Percentiles rank a stretch among this genome's conserved stretches.
These are phyloP conservation scores for Gallinago nigripennis DNA, from an alignment of 2,797 vertebrate species.

Conservation along the genomic window DNA sequence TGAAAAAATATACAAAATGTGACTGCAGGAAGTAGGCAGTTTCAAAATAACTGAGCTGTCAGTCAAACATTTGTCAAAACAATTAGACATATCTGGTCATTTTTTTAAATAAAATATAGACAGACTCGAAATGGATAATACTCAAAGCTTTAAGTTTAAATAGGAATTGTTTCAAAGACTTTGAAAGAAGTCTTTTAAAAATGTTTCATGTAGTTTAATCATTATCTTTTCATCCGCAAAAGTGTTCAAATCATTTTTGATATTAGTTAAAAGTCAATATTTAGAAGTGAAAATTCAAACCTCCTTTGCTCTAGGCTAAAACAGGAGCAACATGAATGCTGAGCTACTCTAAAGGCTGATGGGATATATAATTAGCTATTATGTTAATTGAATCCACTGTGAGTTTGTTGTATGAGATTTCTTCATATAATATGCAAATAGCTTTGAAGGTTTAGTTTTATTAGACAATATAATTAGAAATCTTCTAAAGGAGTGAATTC, in stretches of 20 bases:
- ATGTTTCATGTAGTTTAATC: constrained; percentile 65
- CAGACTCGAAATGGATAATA: not conserved
- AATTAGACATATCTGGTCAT: not conserved
- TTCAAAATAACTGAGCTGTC: constrained; percentile 52
- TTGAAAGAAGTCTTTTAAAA: constrained; percentile 51
- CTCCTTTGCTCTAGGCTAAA: constrained; percentile 78
- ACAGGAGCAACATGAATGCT: constrained; percentile 79
- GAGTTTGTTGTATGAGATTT: constrained; percentile 81
- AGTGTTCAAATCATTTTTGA: constrained; percentile 73
- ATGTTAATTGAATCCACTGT: constrained; percentile 85
- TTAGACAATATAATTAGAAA: constrained; percentile 88
- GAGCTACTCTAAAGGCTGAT: constrained; percentile 82
- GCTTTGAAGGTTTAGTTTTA: constrained; percentile 82
- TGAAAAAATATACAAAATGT: constrained; percentile 37
- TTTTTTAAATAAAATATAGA: not conserved
- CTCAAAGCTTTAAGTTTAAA: constrained; percentile 1
- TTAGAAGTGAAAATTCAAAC: constrained; percentile 77
- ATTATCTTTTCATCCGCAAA: constrained; percentile 74
- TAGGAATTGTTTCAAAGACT: constrained; percentile 30
- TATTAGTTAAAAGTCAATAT: constrained; percentile 82
- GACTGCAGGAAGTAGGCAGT: constrained; percentile 2
- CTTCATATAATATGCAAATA: constrained; percentile 88
- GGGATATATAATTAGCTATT: constrained; percentile 87
- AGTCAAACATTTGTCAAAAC: constrained; percentile 44
- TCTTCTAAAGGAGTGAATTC: constrained; percentile 75